A percentile compares a stretch with the other conserved stretches of the same genome.
Evolutionary conservation across 2,113 vertebrate species (phyloP).

Genomic region (Nothobranchius kuhntae): DNA sequence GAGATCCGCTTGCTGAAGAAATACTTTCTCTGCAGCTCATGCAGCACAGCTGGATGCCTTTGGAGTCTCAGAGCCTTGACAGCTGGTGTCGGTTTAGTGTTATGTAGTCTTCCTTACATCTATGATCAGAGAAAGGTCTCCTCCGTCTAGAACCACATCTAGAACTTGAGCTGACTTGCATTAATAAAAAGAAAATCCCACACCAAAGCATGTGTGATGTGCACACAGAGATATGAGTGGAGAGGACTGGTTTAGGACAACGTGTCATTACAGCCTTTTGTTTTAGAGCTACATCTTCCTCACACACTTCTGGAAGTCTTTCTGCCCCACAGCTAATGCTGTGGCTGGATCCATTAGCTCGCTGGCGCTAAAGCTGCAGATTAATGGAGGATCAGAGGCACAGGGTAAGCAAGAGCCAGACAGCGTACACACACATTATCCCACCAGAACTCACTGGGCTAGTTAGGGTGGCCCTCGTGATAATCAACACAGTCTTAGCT

Average conservation of each 20-base stretch:
- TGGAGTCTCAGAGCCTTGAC: constrained; percentile 3
- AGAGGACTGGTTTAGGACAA: neutral
- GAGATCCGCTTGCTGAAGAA: neutral
- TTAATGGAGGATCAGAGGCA: constrained; percentile 65
- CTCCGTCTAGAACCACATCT: neutral
- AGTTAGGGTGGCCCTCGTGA: constrained; percentile 55
- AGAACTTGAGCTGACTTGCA: neutral
- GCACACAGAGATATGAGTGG: neutral
- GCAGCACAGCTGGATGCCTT: constrained; percentile 9
- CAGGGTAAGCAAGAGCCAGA: constrained; percentile 48
- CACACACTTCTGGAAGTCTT: neutral
- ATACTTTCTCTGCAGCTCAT: neutral
- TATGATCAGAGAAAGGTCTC: neutral
- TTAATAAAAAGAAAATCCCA: neutral
- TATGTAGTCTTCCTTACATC: constrained; percentile 1
- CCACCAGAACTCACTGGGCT: constrained; percentile 30
- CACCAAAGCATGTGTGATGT: constrained; percentile 2
- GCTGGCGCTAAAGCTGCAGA: constrained; percentile 59
- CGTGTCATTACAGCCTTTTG: constrained; percentile 13
- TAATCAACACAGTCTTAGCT: constrained; percentile 43
- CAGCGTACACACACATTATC: constrained; percentile 48
- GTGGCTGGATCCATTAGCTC: constrained; percentile 63
- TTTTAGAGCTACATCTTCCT: constrained; percentile 28
- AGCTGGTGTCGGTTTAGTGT: constrained; percentile 1
- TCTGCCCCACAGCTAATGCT: constrained; percentile 40